Evolutionary conservation across 2,113 vertebrate species (phyloP), one percentile per base, ranked within the genome.

Genomic region (Acrocephalus arundinaceus): DNA sequence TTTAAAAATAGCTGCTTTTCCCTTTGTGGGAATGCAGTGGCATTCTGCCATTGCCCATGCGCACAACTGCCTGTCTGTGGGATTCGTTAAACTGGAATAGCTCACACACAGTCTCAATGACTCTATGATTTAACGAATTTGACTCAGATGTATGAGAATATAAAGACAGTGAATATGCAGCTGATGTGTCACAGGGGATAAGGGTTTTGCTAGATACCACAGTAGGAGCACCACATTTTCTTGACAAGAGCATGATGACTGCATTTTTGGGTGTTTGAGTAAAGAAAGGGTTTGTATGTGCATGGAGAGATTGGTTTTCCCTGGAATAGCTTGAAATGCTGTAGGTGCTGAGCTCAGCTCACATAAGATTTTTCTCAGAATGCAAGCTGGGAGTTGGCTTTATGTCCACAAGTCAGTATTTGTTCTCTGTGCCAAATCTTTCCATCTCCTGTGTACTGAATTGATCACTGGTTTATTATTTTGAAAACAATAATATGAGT

Each of bases 321-420:
- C 89, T 94, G 89, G 93, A 96, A 92, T 24, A 54, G 74, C 80
- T 81, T 71, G 65, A 81, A 66, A 52, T 71, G 87, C 90, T 55
- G 81, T 94, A 89, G 91, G 79, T 96, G 89, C 84, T 88, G 93
- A 96, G 75, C 75, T 96, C 91, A 95, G 78, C 74, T 92, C 94
- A 96, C 93, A 62, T 90, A 83, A 72, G 90, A 94, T 94, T 96
- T 95, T 97, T 95, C 96, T 96, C 85, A 94, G 89, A 95, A 93
- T 79, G 87, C 87, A 90, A 83, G 48, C 72, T 55, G 51, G 62
- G 81, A 96, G 41, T 43, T 92, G 63, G 58, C 72, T 89, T 88
- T 85, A 80, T 57, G 27, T 93, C 79, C 75, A 80, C 76, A 82
- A 94, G 43, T 51, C 87, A 61, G 67, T 86, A 83, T 87, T 90